Base-by-base conservation (phyloP, 2,888 invertebrate species). In the Euclidia mi region DNA sequence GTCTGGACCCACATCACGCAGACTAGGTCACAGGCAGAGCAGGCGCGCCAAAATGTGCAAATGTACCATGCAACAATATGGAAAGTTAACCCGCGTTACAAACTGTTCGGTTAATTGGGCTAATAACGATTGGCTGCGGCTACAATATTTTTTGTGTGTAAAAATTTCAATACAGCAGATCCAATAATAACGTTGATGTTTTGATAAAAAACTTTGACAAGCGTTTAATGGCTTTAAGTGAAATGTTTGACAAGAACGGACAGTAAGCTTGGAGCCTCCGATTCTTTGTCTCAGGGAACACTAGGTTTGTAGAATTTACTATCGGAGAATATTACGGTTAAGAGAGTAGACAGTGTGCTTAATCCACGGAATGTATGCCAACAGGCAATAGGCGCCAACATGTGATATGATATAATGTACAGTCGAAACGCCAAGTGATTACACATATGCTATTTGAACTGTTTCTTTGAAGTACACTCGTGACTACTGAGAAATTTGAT, bases 271-370 rank as follows among this genome's bases (percentile, higher is more conserved):
- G 50, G 46, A 61, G 71, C 74, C 59, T 70, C 65, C 76, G 67
- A 62, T 84, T 77, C 82, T 76, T 56, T 79, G 65, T 66, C 61
- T 72, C 64, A 78, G 83, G 80, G 80, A 78, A 68, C 71, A 68
- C 7, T 59, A 52, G 60, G 75, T 62, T 50, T 71, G 78, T 78
- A 72, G 69, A 65, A 51, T 67, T 25, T 75, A 73, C 78, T 84
- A 80, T 82, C 81, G 71, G 71, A 69, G 56, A 68, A 78, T 76
- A 87, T 84, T 84, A 85, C 84, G 87, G 89, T 88, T 84, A 85
- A 46, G 69, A 78, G 76, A 77, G 70, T 71, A 75, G 76, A 78
- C 71, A 71, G 71, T 65, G 81, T 51, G 48, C 80, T 84, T 85
- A 86, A 87, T 88, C 85, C 75, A 49, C 44, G 55, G 65, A 80